phyloP scores from a whole-genome alignment of 2,113 vertebrate genomes.

The Eira barbara region DNA sequence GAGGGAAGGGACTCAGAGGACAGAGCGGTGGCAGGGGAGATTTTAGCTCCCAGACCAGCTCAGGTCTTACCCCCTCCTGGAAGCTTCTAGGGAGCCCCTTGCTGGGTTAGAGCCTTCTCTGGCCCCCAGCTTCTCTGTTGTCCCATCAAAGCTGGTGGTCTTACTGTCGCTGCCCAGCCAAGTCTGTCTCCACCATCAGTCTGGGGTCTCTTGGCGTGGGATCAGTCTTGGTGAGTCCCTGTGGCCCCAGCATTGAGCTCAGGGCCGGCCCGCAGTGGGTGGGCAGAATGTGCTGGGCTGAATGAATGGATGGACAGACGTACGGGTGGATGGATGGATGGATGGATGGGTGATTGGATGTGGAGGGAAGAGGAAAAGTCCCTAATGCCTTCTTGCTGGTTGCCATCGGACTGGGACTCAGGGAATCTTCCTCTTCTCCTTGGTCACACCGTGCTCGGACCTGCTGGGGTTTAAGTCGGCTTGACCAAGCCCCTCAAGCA shows the following conservation, averaged over 20 bases:
- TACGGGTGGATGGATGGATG: too few species aligned
- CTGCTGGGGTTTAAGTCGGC: background rate
- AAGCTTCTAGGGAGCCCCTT: background rate
- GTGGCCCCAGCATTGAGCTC: background rate
- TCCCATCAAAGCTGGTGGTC: background rate
- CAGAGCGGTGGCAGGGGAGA: background rate
- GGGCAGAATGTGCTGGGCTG: background rate
- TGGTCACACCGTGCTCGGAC: accelerated
- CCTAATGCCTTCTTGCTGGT: accelerated
- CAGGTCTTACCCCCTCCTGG: background rate
- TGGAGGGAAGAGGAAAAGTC: background rate
- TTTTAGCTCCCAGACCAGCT: background rate
- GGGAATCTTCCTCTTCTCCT: background rate
- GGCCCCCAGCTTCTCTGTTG: background rate
- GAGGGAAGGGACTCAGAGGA: background rate
- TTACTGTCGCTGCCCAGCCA: background rate
- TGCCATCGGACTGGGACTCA: background rate
- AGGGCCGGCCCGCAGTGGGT: background rate
- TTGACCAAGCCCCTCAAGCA: slow-evolving; percentile 42
- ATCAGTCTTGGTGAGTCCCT: background rate
- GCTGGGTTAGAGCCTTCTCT: background rate
- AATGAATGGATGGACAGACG: background rate
- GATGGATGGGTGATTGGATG: background rate
- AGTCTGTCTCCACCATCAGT: background rate
- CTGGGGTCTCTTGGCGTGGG: background rate